Percentiles rank a stretch among this genome's conserved stretches.
Conservation (phyloP, 1,140 invertebrate species). For the Danaus melanippus region DNA sequence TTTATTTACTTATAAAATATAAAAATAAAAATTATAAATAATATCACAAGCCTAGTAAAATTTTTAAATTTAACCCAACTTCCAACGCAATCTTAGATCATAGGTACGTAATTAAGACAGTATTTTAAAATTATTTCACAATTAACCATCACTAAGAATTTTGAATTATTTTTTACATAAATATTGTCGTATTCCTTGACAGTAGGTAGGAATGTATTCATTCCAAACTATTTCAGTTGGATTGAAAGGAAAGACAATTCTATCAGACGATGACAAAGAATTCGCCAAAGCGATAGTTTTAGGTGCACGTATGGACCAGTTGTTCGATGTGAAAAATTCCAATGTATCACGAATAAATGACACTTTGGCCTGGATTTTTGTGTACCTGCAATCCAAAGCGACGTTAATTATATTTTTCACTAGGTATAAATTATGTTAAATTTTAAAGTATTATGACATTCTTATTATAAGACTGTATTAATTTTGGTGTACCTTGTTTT, state of each 20-base stretch:
- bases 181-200: conserved; percentile 23
- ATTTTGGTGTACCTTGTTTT: conserved; percentile 14
- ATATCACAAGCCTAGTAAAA: too few species aligned
- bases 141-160: too few species aligned
- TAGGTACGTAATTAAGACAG: too few species aligned
- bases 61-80: too few species aligned
- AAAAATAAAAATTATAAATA: too few species aligned
- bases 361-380: conserved; percentile 24
- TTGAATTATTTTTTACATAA: conserved; percentile 8
- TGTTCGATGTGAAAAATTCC: conserved; percentile 24
- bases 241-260: conserved; percentile 21
- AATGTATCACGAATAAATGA: conserved; percentile 11
- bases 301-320: conserved; percentile 25
- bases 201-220: conserved; percentile 26
- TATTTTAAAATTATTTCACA: too few species aligned
- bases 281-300: conserved; percentile 14
- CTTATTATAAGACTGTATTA: too few species aligned
- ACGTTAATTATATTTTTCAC: too few species aligned
- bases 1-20: too few species aligned
- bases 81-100: too few species aligned
- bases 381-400: conserved; percentile 18
- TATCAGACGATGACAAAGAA: conserved; percentile 22
- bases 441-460: too few species aligned
- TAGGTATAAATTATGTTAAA: too few species aligned
- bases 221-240: conserved; percentile 26